Base-by-base conservation (phyloP, 2,797 vertebrate genomes). In the Pterois miles region DNA sequence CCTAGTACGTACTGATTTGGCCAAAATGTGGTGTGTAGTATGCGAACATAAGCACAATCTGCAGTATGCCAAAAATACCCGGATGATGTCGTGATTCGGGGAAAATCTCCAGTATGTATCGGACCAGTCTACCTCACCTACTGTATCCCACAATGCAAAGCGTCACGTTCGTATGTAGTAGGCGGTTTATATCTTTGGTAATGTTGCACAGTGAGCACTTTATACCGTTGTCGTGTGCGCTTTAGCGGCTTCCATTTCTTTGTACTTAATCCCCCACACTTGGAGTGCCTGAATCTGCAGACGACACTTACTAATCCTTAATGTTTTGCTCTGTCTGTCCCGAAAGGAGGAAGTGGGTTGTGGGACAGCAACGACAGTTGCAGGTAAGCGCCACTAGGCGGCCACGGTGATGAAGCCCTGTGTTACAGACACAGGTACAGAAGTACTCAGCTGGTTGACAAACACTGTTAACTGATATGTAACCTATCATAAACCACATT, bases 381-480 rank as follows among this genome's bases (percentile, higher is more conserved):
- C 29, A 27, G 4, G 0, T 1, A 29, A 11, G 4, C 1, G 13
- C 74, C 88, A 70, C 67, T 43, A 78, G 85, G 13, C 62, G 85
- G 78, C 43, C 20, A 18, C 72, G 62, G 9, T 0, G 6, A 60
- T 54, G 9, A n/a, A 6, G 10, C 18, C 7, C 12, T 53, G 22
- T 6, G 5, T 27, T 13, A n/a, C n/a, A n/a, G n/a, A n/a, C n/a
- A n/a, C n/a, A 20, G 2, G 3, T 25, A 59, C 25, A 50, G 4
- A 16, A 13, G 11, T 53, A 14, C 38, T 40, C 38, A 40, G 38
- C 14, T 14, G 5, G 27, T 29, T 29, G 3, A 29, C 27, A 29
- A 29, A 29, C 27, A 29, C 27, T 29, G 38, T 13, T 6, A 40
- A 40, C 38, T 40, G 5, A 40, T 40, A 40, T 40, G 38, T 40